Base-by-base conservation (phyloP, 1,140 invertebrate species). In the Camponotus pennsylvanicus region DNA sequence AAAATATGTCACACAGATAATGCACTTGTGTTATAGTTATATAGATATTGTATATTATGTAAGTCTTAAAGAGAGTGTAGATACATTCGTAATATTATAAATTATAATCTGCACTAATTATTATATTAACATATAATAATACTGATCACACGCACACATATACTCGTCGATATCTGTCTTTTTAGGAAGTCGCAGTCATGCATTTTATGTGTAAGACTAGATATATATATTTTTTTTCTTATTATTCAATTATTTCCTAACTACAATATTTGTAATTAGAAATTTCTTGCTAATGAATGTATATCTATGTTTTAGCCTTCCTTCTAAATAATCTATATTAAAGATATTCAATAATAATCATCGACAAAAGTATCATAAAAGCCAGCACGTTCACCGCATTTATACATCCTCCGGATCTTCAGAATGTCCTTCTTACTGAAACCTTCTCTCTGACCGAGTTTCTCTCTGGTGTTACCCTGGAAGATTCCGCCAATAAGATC, bases 351-450 rank as follows among this genome's bases (percentile, higher is more conserved):
- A 79, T 37, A 89, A 49, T 92, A 73, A 40, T 83, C 6, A 15
- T 75, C 6, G 11, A 40, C 32, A 45, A 45, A 45, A 3, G 42
- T 45, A 9, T 11, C 2, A n/a, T 59, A 75, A 27, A 34, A 87
- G 86, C 32, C 78, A n/a, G 45, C 79, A 11, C 87, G 87, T 66
- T 96, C 96, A 89, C 95, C 95, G 91, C 97, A 98, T 77, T 96
- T 96, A 92, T 98, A 98, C 97, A 98, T 98, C 76, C 95, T 94
- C 61, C 97, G 96, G n/a, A 98, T 95, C 93, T 98, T 98, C 83
- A 96, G 96, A 15, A 98, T 96, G 90, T 98, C 97, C 0, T 95
- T 96, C n/a, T 95, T 95, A 61, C 97, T 97, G 73, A 98, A 96
- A 8, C 97, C 97, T 34, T 97, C 96, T 27, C 97, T 94, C 90